A percentile compares a stretch with the other conserved stretches of the same genome.
phyloP scores from a whole-genome alignment of 2,113 vertebrate genomes.

The Alectura lathami region DNA sequence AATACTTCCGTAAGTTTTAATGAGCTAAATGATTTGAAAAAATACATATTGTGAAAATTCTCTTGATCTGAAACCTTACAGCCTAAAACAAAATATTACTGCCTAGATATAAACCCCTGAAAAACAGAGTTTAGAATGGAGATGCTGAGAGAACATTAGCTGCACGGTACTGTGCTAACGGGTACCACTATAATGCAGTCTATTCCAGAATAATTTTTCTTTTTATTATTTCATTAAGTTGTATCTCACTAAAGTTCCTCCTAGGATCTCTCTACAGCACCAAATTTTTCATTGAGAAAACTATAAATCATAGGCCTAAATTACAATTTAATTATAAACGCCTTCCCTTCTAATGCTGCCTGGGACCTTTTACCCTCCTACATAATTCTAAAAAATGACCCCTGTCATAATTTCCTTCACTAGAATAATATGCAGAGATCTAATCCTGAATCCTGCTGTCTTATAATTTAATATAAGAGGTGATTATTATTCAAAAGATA shows the following conservation, averaged over 20 bases:
- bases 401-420: constrained; percentile 88
- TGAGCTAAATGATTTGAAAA: constrained; percentile 2
- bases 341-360: constrained; percentile 96
- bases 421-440: constrained; percentile 84
- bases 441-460: constrained; percentile 83
- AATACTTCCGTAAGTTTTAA: background rate
- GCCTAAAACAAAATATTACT: background rate
- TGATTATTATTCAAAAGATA: constrained; percentile 85
- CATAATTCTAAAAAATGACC: constrained; percentile 98
- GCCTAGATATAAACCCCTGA: constrained; percentile 16
- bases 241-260: constrained; percentile 87
- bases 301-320: constrained; percentile 93
- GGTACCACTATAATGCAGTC: constrained; percentile 63
- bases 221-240: constrained; percentile 99
- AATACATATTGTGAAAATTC: background rate
- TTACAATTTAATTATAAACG: constrained; percentile 99
- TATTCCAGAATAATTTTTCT: constrained; percentile 81
- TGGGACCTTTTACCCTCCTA: constrained; percentile 92
- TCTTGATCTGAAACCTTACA: constrained; percentile 1
- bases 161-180: constrained; percentile 36
- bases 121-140: constrained; percentile 28
- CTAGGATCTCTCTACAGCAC: constrained; percentile 82
- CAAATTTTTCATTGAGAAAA: constrained; percentile 88
- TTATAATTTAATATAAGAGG: constrained; percentile 85
- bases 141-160: constrained; percentile 35